A percentile compares a stretch with the other conserved stretches of the same genome.
Conservation (phyloP, 2,797 vertebrate species). For the Fistularia tabacaria region DNA sequence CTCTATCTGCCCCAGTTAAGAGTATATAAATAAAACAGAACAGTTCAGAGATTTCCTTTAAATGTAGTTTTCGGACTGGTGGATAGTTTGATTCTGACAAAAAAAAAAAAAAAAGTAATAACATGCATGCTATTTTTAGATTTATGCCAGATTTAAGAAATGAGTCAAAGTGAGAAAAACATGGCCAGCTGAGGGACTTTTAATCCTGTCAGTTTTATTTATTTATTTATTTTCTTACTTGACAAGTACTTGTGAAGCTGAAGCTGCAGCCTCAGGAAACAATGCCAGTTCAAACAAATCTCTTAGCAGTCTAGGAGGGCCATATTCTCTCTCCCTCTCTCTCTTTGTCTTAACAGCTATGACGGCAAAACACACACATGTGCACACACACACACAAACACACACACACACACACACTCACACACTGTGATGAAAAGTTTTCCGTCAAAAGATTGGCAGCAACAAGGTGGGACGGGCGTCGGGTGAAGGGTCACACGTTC, state of each 20-base stretch:
- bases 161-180: conserved; percentile 6
- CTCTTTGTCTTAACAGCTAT: conserved; percentile 32
- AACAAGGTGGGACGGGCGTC: conserved; percentile 30
- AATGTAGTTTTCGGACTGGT: conserved; percentile 19
- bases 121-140: conserved; percentile 50
- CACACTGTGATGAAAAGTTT: background rate
- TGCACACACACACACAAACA: too few relatives aligned
- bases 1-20: conserved; percentile 45
- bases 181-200: conserved; percentile 34
- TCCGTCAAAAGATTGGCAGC: conserved; percentile 31
- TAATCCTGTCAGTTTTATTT: conserved; percentile 40
- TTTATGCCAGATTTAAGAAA: conserved; percentile 35
- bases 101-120: conserved; percentile 26
- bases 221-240: conserved; percentile 17
- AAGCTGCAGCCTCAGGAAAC: conserved; percentile 68
- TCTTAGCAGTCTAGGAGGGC: conserved; percentile 59
- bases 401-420: too few relatives aligned
- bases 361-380: too few relatives aligned
- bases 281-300: conserved; percentile 64
- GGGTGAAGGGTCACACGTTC: conserved; percentile 32
- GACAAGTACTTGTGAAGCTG: conserved; percentile 39
- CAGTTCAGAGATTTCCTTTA: conserved; percentile 30
- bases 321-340: background rate
- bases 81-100: conserved; percentile 40
- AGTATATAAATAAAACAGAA: conserved; percentile 44